Percentiles rank a stretch among this genome's conserved stretches.
Evolutionary conservation across 2,797 vertebrate species (phyloP).

Genomic region (Yasuhikotakia modesta): DNA sequence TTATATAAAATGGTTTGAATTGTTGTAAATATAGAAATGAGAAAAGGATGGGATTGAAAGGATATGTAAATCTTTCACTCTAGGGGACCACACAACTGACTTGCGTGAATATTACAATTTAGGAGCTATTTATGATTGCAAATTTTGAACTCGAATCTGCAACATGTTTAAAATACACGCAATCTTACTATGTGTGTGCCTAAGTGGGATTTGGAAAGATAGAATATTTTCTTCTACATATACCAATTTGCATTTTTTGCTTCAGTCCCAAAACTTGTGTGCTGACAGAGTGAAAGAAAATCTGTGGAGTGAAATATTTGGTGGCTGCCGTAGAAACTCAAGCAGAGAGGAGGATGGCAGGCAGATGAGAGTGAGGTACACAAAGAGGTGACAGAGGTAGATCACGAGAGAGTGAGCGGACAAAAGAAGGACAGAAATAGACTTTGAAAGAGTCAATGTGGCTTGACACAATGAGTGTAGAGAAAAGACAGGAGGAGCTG

Average conservation of each 20-base stretch:
- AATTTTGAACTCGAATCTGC: conserved; percentile 38
- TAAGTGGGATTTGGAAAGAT: neutral
- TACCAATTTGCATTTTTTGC: conserved; percentile 33
- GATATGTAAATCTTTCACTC: conserved; percentile 28
- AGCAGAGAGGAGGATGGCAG: conserved; percentile 48
- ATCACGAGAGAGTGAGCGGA: conserved; percentile 72
- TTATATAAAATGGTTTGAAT: conserved; percentile 48
- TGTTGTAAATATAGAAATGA: conserved; percentile 43
- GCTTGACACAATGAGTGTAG: conserved; percentile 61
- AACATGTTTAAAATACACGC: conserved; percentile 20
- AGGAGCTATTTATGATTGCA: conserved; percentile 31
- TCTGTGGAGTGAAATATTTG: conserved; percentile 41
- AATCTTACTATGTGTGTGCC: neutral
- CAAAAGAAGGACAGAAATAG: conserved; percentile 65
- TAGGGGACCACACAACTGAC: conserved; percentile 11
- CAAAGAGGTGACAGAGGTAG: conserved; percentile 63
- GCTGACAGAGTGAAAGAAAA: conserved; percentile 23
- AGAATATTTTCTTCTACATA: conserved; percentile 24
- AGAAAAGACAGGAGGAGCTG: conserved; percentile 47
- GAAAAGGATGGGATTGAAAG: conserved; percentile 31
- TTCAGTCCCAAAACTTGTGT: conserved; percentile 20
- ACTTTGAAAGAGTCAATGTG: conserved; percentile 53
- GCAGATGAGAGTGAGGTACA: conserved; percentile 56
- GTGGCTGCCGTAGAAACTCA: conserved; percentile 24
- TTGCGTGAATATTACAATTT: conserved; percentile 29